phyloP scores from a whole-genome alignment of 2,888 invertebrate species.

The Aphrophora alni region DNA sequence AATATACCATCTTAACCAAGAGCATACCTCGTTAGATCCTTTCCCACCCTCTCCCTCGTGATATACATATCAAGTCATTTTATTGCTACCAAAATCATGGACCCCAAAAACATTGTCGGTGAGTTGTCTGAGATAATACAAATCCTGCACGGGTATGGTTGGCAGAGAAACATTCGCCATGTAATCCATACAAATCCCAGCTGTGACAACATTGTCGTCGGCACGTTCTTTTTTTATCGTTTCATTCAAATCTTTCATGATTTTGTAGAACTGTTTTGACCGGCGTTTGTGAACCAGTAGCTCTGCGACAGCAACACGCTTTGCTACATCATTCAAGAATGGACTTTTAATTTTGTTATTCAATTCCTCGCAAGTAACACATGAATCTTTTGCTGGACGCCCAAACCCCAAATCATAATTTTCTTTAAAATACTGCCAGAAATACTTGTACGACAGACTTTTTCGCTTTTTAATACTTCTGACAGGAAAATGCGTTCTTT shows the following conservation, averaged over 20 bases:
- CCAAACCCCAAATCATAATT: conserved; percentile 12
- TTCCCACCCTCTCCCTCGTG: conserved; percentile 38
- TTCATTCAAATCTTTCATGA: neutral
- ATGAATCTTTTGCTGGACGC: too few species aligned
- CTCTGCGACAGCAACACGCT: conserved; percentile 13
- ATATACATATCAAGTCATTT: conserved; percentile 24
- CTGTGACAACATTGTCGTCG: neutral
- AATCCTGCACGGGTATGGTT: conserved; percentile 35
- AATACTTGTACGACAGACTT: conserved; percentile 24
- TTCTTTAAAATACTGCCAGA: conserved; percentile 3
- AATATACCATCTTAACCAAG: conserved; percentile 24
- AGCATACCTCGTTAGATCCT: conserved; percentile 36
- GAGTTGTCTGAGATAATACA: conserved; percentile 29
- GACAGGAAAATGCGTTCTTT: neutral
- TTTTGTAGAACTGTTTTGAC: conserved; percentile 20
- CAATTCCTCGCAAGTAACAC: conserved; percentile 15
- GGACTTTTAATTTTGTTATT: conserved; percentile 17
- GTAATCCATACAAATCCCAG: conserved; percentile 29
- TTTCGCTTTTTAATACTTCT: neutral
- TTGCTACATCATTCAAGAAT: conserved; percentile 8
- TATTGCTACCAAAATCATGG: conserved; percentile 19
- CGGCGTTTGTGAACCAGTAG: conserved; percentile 10
- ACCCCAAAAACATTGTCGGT: conserved; percentile 33
- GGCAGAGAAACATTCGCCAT: conserved; percentile 32
- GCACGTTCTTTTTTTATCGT: neutral